A percentile compares a stretch with the other conserved stretches of the same genome.
Conservation (phyloP, 2,113 vertebrate species). For the Casuarius casuarius region DNA sequence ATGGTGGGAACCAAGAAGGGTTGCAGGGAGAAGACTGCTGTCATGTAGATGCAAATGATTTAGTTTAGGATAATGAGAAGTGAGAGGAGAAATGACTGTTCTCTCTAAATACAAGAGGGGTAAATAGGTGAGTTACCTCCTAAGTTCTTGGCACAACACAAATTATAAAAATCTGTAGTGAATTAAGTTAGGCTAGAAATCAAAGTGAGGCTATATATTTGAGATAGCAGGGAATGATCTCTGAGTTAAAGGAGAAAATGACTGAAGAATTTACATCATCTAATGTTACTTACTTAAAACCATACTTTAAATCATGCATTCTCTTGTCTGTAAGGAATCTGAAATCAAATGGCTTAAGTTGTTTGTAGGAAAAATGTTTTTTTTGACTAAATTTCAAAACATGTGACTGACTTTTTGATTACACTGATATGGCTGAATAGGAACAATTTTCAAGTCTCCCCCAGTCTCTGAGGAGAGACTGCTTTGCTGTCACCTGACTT, state of each 20-base stretch:
- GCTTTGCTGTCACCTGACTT: neutral
- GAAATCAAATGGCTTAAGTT: neutral
- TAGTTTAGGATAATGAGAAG: neutral
- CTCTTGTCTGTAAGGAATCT: neutral
- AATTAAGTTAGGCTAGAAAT: neutral
- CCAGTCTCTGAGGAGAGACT: neutral
- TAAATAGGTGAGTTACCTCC: neutral
- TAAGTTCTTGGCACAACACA: neutral
- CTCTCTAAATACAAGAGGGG: neutral
- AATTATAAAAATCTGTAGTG: neutral
- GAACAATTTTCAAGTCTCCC: neutral
- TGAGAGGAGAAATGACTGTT: neutral
- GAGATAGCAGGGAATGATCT: neutral
- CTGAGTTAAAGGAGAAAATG: rapidly evolving
- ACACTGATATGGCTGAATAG: neutral
- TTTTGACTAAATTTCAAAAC: neutral
- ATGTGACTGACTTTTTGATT: neutral
- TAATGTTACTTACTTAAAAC: neutral
- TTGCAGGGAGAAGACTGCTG: neutral
- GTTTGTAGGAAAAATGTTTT: neutral
- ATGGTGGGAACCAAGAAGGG: neutral
- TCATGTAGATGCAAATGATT: rapidly evolving
- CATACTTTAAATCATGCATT: neutral
- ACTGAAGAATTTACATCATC: neutral
- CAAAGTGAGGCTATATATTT: neutral